Percentiles rank a stretch among this genome's conserved stretches.
phyloP scores from a whole-genome alignment of 2,888 invertebrate genomes.

The Chirona hameri region DNA sequence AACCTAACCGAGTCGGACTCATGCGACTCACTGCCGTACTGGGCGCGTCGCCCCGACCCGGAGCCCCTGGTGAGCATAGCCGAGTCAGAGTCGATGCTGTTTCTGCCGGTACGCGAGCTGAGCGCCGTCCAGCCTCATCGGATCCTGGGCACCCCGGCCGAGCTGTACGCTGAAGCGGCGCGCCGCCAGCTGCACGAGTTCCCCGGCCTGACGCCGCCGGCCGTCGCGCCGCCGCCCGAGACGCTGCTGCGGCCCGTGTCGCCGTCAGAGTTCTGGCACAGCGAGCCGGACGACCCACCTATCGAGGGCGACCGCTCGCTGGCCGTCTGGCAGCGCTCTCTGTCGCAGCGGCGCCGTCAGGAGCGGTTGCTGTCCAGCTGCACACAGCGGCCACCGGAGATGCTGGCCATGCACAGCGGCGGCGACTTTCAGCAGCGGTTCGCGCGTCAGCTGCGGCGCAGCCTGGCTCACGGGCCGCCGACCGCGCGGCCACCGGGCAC shows the following conservation, averaged over 20 bases:
- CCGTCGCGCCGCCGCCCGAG: background rate
- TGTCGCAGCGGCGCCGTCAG: background rate
- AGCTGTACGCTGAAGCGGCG: background rate
- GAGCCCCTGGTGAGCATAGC: background rate
- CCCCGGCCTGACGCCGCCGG: constrained; percentile 3
- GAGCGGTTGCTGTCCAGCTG: background rate
- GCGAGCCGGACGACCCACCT: background rate
- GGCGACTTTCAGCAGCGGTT: background rate
- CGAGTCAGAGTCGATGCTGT: constrained; percentile 7
- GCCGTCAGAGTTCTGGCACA: background rate
- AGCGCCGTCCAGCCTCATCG: background rate
- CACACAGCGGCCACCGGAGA: background rate
- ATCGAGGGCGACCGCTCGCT: background rate
- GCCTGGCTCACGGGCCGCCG: background rate
- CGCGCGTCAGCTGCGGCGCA: background rate
- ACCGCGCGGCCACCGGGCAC: background rate
- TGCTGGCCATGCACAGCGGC: constrained; percentile 5
- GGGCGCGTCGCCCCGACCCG: background rate
- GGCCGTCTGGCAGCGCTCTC: background rate
- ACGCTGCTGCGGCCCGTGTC: background rate
- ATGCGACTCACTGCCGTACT: constrained; percentile 12
- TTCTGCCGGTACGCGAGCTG: constrained; percentile 4
- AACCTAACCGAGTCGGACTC: constrained; percentile 24
- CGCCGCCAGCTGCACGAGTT: background rate
- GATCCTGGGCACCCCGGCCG: background rate